Conservation (phyloP, 1,140 invertebrate species). For the Drosophila ercepeae region DNA sequence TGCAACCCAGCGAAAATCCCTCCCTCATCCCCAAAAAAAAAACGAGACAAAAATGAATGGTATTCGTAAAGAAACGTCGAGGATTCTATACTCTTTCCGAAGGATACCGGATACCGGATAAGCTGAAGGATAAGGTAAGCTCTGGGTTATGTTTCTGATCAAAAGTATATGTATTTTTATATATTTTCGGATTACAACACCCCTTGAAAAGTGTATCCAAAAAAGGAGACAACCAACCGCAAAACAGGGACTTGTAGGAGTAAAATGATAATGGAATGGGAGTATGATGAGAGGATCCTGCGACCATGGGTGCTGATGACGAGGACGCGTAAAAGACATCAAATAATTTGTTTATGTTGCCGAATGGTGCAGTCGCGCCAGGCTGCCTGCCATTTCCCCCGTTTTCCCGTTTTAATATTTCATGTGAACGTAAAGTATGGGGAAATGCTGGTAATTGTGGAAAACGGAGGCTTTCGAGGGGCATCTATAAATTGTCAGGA, state of each 20-base stretch:
- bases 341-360: constrained; percentile 79
- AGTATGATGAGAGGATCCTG: not conserved
- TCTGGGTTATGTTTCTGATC: no score
- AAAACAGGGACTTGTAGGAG: constrained; percentile 3
- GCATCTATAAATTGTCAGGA: not conserved
- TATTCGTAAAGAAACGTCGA: not conserved
- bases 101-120: not conserved
- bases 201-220: no score
- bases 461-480: not conserved
- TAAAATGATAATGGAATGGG: not conserved
- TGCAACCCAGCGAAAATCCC: constrained; percentile 36
- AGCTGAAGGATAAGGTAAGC: no score
- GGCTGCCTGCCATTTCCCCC: constrained; percentile 16
- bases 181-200: no score
- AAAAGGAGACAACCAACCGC: constrained; percentile 15
- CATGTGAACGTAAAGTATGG: constrained; percentile 22
- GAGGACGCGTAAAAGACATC: constrained; percentile 60
- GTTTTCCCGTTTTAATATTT: constrained; percentile 47
- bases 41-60: not conserved
- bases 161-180: no score
- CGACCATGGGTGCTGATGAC: constrained; percentile 8
- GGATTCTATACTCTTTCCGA: not conserved
- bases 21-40: not conserved
- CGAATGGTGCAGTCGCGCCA: constrained; percentile 44
- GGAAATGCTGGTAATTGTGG: no score